Conservation (phyloP, 1,140 invertebrate genomes). For the Meloidogyne chitwoodi region DNA sequence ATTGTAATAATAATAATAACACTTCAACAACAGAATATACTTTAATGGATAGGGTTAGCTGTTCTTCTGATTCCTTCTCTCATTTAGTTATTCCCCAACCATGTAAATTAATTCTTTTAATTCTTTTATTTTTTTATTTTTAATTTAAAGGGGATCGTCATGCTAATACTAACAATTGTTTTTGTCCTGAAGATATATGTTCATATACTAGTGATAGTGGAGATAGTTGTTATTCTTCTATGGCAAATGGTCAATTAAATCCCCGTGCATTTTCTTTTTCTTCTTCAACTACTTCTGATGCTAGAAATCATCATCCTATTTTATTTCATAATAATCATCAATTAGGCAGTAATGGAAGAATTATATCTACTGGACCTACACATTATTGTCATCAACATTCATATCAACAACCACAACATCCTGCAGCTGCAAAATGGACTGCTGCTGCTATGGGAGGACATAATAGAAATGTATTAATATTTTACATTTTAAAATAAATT, state of each 20-base stretch:
- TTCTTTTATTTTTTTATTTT: neutral
- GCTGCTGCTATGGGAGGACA: neutral
- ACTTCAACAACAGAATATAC: conserved; percentile 17
- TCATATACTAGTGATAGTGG: conserved; percentile 33
- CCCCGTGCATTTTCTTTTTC: conserved; percentile 24
- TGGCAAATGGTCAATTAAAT: conserved; percentile 32
- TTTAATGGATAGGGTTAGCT: conserved; percentile 21
- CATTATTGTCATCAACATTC: neutral
- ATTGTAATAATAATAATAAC: neutral
- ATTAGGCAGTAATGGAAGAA: neutral
- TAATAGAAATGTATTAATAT: neutral
- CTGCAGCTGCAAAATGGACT: neutral
- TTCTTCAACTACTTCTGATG: neutral
- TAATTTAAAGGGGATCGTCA: conserved; percentile 14
- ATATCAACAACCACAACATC: neutral
- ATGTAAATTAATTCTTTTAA: conserved; percentile 15
- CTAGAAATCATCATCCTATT: neutral
- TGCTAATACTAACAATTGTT: neutral
- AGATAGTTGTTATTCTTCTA: conserved; percentile 38
- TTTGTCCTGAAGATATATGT: conserved; percentile 26
- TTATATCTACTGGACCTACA: neutral
- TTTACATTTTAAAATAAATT: neutral
- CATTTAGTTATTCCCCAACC: conserved; percentile 23
- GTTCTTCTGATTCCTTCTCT: conserved; percentile 22
- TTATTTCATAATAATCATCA: neutral